Evolutionary conservation across 2,797 vertebrate species (phyloP), one percentile per base, ranked within the genome.

Genomic region (Diplodus puntazzo): DNA sequence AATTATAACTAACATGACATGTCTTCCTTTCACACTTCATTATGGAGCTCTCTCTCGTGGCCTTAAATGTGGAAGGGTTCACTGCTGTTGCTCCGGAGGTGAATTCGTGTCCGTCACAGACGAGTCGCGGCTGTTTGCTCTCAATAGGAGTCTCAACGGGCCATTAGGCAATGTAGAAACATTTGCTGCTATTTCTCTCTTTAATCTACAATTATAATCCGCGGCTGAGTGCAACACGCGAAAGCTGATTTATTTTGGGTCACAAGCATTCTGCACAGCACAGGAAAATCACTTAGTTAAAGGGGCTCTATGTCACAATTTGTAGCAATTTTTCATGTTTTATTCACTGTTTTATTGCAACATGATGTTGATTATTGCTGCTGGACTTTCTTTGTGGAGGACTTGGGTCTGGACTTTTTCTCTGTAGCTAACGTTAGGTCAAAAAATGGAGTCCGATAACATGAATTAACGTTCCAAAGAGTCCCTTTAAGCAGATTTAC

Each of bases 141-240:
- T 64, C 30, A 27, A 3, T 9, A 20, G n/a, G 20, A 57, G 71
- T 43, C 20, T 46, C 46, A 18, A 17, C 17, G 2, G 62, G n/a
- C n/a, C 23, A 23, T 23, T 34, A 46, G 10, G 34, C 46, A 21
- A 16, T 6, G 20, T 43, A 25, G 14, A 30, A 42, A 23, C 34
- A 39, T 48, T 61, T 42, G 39, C 39, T 39, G 39, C 39, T 39
- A 39, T 7, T 39, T 8, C 52, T 71, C 13, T 53, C 63, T 57
- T 23, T 73, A 34, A 69, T 73, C 65, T 72, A 45, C 43, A 45
- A 30, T 63, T 79, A 68, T 69, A 70, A 79, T 73, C 78, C 61
- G 30, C 25, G 5, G 49, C 64, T 46, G 59, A 75, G 70, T 59
- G 67, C 59, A 61, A 60, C 57, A 39, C 60, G 64, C 34, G 25